Conservation (phyloP, 2,888 invertebrate genomes). For the Macrosoma leucophasiata region DNA sequence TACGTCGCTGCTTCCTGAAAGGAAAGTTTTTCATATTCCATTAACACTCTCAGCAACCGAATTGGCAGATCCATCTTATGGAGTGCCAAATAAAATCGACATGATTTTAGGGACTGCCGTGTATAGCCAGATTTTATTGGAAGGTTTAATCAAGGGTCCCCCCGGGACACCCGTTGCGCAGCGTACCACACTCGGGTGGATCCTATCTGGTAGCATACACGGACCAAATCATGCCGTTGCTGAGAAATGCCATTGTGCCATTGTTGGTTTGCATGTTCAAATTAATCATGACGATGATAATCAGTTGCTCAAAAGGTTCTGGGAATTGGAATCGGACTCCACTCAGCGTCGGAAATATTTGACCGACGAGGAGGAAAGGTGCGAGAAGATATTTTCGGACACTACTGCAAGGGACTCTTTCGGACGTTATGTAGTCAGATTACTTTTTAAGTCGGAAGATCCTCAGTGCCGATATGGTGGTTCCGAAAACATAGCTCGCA, state of each 20-base stretch:
- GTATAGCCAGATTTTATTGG: constrained; percentile 21
- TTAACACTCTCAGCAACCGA: neutral
- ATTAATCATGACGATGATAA: neutral
- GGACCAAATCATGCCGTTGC: constrained; percentile 1
- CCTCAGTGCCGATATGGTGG: constrained; percentile 8
- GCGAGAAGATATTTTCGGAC: neutral
- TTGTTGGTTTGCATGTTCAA: constrained; percentile 1
- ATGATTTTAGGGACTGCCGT: constrained; percentile 26
- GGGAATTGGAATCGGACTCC: too few species aligned
- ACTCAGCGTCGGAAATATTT: too few species aligned
- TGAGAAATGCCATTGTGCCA: neutral
- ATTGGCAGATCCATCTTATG: constrained; percentile 16
- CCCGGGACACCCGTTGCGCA: constrained; percentile 16
- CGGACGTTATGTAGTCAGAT: constrained; percentile 3
- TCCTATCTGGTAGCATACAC: constrained; percentile 20
- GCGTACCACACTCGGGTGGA: constrained; percentile 24
- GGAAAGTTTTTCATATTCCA: neutral
- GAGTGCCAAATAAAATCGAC: constrained; percentile 21
- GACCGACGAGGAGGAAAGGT: constrained; percentile 2
- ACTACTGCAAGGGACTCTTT: neutral
- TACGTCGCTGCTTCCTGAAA: constrained; percentile 1
- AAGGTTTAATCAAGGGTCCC: constrained; percentile 19
- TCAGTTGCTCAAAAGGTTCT: neutral
- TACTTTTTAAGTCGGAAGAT: constrained; percentile 1
- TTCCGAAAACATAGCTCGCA: constrained; percentile 13